phyloP scores from a whole-genome alignment of 2,797 vertebrate genomes.

The Argentina silus region DNA sequence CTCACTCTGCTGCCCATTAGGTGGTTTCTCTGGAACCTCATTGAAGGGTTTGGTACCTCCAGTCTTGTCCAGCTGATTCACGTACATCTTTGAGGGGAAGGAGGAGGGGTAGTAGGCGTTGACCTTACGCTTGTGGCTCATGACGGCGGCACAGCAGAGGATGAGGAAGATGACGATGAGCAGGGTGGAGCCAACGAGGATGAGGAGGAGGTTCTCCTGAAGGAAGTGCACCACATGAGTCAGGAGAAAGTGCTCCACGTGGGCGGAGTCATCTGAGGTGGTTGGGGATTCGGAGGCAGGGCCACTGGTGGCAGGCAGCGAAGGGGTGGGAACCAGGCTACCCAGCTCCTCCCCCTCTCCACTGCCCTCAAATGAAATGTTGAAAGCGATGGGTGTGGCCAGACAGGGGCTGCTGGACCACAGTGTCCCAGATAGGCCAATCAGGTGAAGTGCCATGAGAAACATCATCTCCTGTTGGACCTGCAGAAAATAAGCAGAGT shows the following conservation, averaged over 20 bases:
- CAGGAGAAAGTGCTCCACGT: slow-evolving; percentile 59
- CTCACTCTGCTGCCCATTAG: slow-evolving; percentile 59
- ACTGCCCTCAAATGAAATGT: slow-evolving; percentile 74
- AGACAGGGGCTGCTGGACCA: slow-evolving; percentile 38
- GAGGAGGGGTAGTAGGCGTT: slow-evolving; percentile 91
- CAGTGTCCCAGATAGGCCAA: slow-evolving; percentile 47
- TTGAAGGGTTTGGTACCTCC: slow-evolving; percentile 82
- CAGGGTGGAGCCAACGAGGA: slow-evolving; percentile 82
- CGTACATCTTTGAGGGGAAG: slow-evolving; percentile 92
- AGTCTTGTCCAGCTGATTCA: slow-evolving; percentile 84
- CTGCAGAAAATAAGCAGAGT: slow-evolving; percentile 50
- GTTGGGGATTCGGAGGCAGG: slow-evolving; percentile 51
- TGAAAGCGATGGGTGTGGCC: slow-evolving; percentile 56
- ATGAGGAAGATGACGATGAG: slow-evolving; percentile 80
- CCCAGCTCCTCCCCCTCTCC: slow-evolving; percentile 78
- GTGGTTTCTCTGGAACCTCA: slow-evolving; percentile 81
- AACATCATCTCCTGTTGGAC: slow-evolving; percentile 57
- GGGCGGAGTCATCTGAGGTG: slow-evolving; percentile 54
- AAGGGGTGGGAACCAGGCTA: slow-evolving; percentile 41
- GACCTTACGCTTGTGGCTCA: slow-evolving; percentile 85
- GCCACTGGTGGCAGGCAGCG: slow-evolving; percentile 29
- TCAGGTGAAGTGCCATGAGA: slow-evolving; percentile 43
- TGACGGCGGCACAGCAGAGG: slow-evolving; percentile 80
- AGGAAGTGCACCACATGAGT: slow-evolving; percentile 80
- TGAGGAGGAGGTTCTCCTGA: slow-evolving; percentile 83